Conservation (phyloP, 2,888 invertebrate genomes). For the Kuschelorhynchus macadamiae region DNA sequence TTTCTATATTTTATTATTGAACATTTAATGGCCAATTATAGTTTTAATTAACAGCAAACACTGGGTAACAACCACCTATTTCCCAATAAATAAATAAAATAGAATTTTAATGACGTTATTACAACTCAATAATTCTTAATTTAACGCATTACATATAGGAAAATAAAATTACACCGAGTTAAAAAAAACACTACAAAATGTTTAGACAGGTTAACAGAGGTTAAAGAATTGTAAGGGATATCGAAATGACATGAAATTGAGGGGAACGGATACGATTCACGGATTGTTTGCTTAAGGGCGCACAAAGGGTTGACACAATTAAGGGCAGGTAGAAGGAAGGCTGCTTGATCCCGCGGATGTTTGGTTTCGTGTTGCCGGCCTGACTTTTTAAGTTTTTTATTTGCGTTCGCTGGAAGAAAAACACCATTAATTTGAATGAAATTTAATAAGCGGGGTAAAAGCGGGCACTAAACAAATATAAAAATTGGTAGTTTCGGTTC, state of each 20-base stretch:
- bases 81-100: too few relatives aligned
- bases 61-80: too few relatives aligned
- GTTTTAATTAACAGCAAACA: too few relatives aligned
- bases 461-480: constrained; percentile 29
- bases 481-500: constrained; percentile 5
- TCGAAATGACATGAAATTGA: constrained; percentile 45
- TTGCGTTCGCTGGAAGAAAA: constrained; percentile 39
- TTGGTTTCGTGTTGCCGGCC: constrained; percentile 45
- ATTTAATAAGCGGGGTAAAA: constrained; percentile 35
- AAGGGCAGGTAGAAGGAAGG: constrained; percentile 43
- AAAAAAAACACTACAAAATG: constrained; percentile 42
- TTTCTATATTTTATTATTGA: too few relatives aligned
- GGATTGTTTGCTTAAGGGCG: constrained; percentile 37
- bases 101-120: too few relatives aligned
- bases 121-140: too few relatives aligned
- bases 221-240: constrained; percentile 38
- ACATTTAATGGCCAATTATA: too few relatives aligned
- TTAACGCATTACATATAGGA: too few relatives aligned
- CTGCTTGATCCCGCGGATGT: constrained; percentile 44
- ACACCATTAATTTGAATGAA: constrained; percentile 46
- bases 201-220: constrained; percentile 13
- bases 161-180: too few relatives aligned
- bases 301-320: constrained; percentile 48
- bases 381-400: constrained; percentile 50
- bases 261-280: constrained; percentile 44